Percentiles rank a stretch among this genome's conserved stretches.
Conservation (phyloP, 1,140 invertebrate species). For the Lordiphosa clarofinis region DNA sequence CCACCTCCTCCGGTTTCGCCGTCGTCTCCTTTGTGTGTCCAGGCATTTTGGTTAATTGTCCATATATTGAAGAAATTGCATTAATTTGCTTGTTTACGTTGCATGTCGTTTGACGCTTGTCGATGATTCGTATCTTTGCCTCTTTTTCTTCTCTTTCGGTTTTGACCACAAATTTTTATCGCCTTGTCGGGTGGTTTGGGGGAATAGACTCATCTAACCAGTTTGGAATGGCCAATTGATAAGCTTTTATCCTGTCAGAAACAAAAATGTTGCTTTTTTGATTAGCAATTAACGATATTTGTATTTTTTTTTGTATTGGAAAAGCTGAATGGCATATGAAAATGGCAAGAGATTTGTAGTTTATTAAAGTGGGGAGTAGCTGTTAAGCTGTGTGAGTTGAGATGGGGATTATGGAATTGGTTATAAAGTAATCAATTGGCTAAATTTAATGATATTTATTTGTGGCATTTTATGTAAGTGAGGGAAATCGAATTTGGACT, state of each 20-base stretch:
- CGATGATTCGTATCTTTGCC: slow-evolving; percentile 44
- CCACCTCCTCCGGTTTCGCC: not conserved
- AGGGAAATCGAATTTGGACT: no score
- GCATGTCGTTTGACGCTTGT: slow-evolving; percentile 39
- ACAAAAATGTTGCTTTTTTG: slow-evolving; percentile 70
- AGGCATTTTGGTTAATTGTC: slow-evolving; percentile 53
- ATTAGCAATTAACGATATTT: slow-evolving; percentile 66
- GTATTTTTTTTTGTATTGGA: slow-evolving; percentile 51
- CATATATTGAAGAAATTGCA: slow-evolving; percentile 55
- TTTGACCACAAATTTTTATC: slow-evolving; percentile 67
- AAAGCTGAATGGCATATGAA: slow-evolving; percentile 26
- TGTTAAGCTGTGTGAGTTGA: slow-evolving; percentile 17
- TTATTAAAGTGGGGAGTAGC: slow-evolving; percentile 9
- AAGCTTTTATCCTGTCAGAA: slow-evolving; percentile 73
- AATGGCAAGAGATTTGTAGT: slow-evolving; percentile 16
- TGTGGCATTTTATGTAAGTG: no score
- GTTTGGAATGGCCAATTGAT: slow-evolving; percentile 58
- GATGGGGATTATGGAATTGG: slow-evolving; percentile 12
- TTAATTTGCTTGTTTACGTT: slow-evolving; percentile 73
- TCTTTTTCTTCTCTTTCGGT: slow-evolving; percentile 16
- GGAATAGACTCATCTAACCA: slow-evolving; percentile 44
- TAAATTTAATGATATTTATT: slow-evolving; percentile 2
- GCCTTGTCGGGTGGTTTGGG: slow-evolving; percentile 18
- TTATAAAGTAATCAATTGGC: slow-evolving; percentile 9
- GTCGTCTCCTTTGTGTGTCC: slow-evolving; percentile 1